These are phyloP conservation scores for Streptopelia turtur DNA, from an alignment of 2,797 vertebrate species.

Conservation along the genomic window DNA sequence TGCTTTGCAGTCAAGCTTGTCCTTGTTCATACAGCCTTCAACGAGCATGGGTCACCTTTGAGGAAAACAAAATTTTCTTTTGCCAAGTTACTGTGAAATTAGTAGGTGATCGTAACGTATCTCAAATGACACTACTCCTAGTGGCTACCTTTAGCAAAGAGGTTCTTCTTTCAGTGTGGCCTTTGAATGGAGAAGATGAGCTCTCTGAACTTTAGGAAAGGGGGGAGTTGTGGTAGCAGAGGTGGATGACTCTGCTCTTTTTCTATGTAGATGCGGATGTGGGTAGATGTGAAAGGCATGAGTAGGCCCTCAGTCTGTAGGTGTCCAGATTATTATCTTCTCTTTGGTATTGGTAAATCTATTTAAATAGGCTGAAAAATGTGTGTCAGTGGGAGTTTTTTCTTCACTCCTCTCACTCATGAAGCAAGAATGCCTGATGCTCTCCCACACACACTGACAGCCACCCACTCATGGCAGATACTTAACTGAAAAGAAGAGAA, in stretches of 20 bases:
- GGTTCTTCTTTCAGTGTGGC: accelerated
- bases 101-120: neutral
- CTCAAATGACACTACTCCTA: neutral
- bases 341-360: neutral
- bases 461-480: neutral
- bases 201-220: neutral
- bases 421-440: constrained; percentile 36
- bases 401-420: constrained; percentile 33
- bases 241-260: neutral
- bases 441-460: constrained; percentile 3
- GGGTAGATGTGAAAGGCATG: neutral
- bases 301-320: neutral
- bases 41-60: neutral
- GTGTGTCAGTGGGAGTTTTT: constrained; percentile 21
- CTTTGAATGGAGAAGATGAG: neutral
- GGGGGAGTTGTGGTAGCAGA: neutral
- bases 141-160: neutral
- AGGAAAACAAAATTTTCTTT: neutral
- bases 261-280: neutral
- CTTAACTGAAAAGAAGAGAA: neutral
- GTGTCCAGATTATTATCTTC: constrained; percentile 29
- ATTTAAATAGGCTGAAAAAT: constrained; percentile 25
- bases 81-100: neutral
- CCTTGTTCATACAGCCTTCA: neutral
- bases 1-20: neutral